phyloP scores from a whole-genome alignment of 2,888 invertebrate species.

The Habroteleia sp. region DNA sequence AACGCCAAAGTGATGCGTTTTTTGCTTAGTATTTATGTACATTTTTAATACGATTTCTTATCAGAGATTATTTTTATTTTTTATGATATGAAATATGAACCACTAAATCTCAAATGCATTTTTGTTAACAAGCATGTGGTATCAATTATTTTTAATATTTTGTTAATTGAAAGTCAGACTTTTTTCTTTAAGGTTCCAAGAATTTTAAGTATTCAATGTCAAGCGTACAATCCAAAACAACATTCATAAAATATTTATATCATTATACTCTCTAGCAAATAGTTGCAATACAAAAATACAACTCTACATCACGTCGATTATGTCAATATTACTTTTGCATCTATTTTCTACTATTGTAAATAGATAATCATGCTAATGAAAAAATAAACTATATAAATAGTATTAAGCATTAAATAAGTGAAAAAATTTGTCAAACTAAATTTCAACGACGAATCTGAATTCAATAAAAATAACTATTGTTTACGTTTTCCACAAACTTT shows the following conservation, averaged over 20 bases:
- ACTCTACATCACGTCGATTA: conserved; percentile 41
- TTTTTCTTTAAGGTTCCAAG: conserved; percentile 2
- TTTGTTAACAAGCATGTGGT: conserved; percentile 14
- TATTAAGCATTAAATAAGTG: conserved; percentile 47
- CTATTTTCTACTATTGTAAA: conserved; percentile 69
- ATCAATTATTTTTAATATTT: conserved; percentile 41
- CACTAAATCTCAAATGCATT: too few relatives aligned
- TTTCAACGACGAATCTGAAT: conserved; percentile 5
- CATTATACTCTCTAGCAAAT: conserved; percentile 19
- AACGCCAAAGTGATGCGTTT: too few relatives aligned
- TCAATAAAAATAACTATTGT: conserved; percentile 14
- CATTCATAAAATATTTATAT: conserved; percentile 55
- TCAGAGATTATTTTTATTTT: too few relatives aligned
- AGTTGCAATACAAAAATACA: conserved; percentile 28
- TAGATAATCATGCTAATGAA: conserved; percentile 62
- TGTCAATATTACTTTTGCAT: conserved; percentile 45
- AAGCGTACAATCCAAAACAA: conserved; percentile 33
- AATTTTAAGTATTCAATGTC: conserved; percentile 30
- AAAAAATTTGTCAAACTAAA: conserved; percentile 27
- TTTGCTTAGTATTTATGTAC: too few relatives aligned
- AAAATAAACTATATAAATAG: conserved; percentile 57
- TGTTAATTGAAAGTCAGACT: too few relatives aligned
- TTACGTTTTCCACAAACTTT: conserved; percentile 29
- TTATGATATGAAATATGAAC: too few relatives aligned
- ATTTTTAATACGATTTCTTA: too few relatives aligned